A percentile compares a stretch with the other conserved stretches of the same genome.
phyloP scores from a whole-genome alignment of 1,140 invertebrate species.

The Drosophila baimaii region DNA sequence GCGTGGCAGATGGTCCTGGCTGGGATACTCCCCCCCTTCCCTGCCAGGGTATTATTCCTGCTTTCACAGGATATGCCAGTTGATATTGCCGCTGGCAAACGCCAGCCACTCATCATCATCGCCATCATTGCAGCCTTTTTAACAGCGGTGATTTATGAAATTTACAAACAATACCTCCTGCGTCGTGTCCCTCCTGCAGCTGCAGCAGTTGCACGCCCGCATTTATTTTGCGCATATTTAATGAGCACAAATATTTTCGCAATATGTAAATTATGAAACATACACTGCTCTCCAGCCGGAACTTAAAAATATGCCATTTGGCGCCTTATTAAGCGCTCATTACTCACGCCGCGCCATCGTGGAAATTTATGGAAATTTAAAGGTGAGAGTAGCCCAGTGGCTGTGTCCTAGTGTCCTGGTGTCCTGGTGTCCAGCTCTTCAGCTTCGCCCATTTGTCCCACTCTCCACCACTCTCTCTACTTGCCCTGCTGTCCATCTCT shows the following conservation, averaged over 20 bases:
- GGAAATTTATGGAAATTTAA: conserved; percentile 39
- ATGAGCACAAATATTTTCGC: conserved; percentile 62
- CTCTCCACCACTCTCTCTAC: neutral
- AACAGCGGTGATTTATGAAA: conserved; percentile 73
- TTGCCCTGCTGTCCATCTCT: neutral
- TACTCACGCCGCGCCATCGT: conserved; percentile 52
- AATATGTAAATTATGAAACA: conserved; percentile 68
- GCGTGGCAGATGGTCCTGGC: conserved; percentile 34
- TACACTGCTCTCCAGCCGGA: conserved; percentile 37
- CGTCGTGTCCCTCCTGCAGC: conserved; percentile 11
- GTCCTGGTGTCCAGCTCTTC: conserved; percentile 9
- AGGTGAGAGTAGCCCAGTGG: neutral
- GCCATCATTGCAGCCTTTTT: conserved; percentile 36
- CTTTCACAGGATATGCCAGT: conserved; percentile 31
- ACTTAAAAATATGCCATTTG: conserved; percentile 60
- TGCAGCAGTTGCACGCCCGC: conserved; percentile 47
- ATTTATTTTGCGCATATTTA: conserved; percentile 70
- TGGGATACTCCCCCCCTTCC: no score
- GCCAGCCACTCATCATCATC: conserved; percentile 38
- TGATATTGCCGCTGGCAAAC: conserved; percentile 29
- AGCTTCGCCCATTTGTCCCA: neutral
- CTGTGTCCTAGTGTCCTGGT: conserved; percentile 7
- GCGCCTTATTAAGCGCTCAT: conserved; percentile 72
- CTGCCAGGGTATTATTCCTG: neutral
- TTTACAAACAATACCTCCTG: conserved; percentile 52